These are phyloP conservation scores for Amphiprion percula DNA, from an alignment of 2,113 vertebrate genomes.

Conservation along the genomic window DNA sequence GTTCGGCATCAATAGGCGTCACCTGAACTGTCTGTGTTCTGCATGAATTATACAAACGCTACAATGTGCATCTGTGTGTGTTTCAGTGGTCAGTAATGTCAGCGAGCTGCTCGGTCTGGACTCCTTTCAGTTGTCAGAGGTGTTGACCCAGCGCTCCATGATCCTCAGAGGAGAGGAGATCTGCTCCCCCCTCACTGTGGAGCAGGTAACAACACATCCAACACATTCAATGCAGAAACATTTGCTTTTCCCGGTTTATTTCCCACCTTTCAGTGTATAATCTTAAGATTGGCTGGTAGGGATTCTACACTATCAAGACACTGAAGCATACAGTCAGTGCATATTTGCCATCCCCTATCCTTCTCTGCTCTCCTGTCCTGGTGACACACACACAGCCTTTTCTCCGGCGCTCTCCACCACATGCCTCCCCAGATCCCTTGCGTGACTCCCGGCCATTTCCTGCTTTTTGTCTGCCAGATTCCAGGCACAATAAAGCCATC, in stretches of 20 bases:
- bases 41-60: conserved; percentile 2
- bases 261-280: too few relatives aligned
- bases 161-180: conserved; percentile 95
- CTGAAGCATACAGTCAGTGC: conserved; percentile 35
- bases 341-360: conserved; percentile 41
- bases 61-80: conserved; percentile 40
- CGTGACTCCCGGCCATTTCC: conserved; percentile 85
- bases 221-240: too few relatives aligned
- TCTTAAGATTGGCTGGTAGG: too few relatives aligned
- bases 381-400: conserved; percentile 58
- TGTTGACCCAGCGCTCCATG: conserved; percentile 94
- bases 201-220: conserved; percentile 86
- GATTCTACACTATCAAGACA: neutral
- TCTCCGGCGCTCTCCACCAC: conserved; percentile 51
- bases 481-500: conserved; percentile 81
- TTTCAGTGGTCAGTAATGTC: conserved; percentile 89
- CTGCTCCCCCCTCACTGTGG: conserved; percentile 92
- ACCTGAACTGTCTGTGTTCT: conserved; percentile 29
- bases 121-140: conserved; percentile 92
- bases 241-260: too few relatives aligned
- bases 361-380: conserved; percentile 31
- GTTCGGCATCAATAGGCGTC: conserved; percentile 49
- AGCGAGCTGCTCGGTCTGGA: conserved; percentile 93
- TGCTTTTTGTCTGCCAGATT: conserved; percentile 85
- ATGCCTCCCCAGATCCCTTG: conserved; percentile 80